Conservation (phyloP, 2,888 invertebrate genomes). For the Pherbina coryleti region DNA sequence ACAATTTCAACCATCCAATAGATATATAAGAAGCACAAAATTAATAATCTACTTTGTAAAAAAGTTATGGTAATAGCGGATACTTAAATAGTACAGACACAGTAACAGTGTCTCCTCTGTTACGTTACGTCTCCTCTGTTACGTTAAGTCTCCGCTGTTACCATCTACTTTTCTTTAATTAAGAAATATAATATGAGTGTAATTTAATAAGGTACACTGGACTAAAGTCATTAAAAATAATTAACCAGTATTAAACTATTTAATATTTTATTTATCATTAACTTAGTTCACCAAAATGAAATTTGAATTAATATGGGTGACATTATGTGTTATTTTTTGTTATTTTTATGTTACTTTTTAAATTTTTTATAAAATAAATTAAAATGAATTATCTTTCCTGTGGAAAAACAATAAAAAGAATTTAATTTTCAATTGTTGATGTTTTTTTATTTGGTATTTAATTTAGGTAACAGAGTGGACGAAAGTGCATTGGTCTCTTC, state of each 20-base stretch:
- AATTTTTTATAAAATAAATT: constrained; percentile 34
- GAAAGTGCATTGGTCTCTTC: constrained; percentile 35
- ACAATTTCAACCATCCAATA: constrained; percentile 38
- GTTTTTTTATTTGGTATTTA: constrained; percentile 31
- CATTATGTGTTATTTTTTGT: constrained; percentile 36
- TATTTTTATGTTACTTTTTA: constrained; percentile 36
- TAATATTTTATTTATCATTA: too few relatives aligned
- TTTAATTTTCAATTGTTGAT: constrained; percentile 36
- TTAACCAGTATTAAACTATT: too few relatives aligned
- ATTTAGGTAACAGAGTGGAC: constrained; percentile 35
- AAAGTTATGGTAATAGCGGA: constrained; percentile 36
- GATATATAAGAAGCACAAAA: constrained; percentile 31
- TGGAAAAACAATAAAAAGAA: constrained; percentile 34
- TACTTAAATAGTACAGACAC: constrained; percentile 36
- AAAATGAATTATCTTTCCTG: constrained; percentile 35
- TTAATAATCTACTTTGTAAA: constrained; percentile 20
- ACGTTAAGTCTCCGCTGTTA: too few relatives aligned
- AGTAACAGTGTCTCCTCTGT: constrained; percentile 37
- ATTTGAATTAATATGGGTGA: constrained; percentile 34
- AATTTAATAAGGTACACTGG: too few relatives aligned
- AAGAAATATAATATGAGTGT: constrained; percentile 25
- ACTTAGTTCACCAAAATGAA: too few relatives aligned
- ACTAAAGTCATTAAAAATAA: too few relatives aligned
- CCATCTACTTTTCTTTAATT: not conserved
- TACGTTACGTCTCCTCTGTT: constrained; percentile 12